These are phyloP conservation scores for Sternarchorhynchus goeldii DNA, from an alignment of 2,797 vertebrate genomes.

Conservation along the genomic window DNA sequence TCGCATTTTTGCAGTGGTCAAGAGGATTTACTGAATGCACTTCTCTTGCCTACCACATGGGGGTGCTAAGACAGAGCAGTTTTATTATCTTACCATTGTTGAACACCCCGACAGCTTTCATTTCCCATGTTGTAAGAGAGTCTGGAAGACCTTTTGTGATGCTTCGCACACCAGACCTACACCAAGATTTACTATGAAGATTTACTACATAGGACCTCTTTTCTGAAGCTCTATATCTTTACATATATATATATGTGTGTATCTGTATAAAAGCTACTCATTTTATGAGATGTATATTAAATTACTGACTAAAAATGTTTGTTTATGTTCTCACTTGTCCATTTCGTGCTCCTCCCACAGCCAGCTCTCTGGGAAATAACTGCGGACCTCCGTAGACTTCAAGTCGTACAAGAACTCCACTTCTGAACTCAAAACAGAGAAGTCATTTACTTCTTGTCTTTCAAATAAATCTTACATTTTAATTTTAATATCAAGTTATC, in stretches of 20 bases:
- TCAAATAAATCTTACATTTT: neutral
- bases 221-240: too few species aligned
- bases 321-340: conserved; percentile 60
- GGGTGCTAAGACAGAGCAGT: conserved; percentile 14
- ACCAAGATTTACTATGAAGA: neutral
- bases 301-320: too few species aligned
- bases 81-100: conserved; percentile 72
- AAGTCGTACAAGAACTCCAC: conserved; percentile 66
- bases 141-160: conserved; percentile 78
- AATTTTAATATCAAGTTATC: neutral
- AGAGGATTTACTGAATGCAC: neutral
- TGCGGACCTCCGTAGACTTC: conserved; percentile 77
- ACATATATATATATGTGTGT: too few species aligned
- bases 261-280: conserved; percentile 12
- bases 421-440: conserved; percentile 58
- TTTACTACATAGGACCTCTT: too few species aligned
- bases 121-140: conserved; percentile 91
- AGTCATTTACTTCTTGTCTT: neutral
- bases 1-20: neutral
- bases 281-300: neutral
- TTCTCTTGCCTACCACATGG: conserved; percentile 5
- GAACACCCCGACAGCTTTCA: conserved; percentile 87
- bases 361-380: conserved; percentile 95
- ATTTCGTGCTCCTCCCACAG: conserved; percentile 87
- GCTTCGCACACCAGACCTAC: conserved; percentile 62